Conservation (phyloP, 1,140 invertebrate species). For the Trissolcus basalis region DNA sequence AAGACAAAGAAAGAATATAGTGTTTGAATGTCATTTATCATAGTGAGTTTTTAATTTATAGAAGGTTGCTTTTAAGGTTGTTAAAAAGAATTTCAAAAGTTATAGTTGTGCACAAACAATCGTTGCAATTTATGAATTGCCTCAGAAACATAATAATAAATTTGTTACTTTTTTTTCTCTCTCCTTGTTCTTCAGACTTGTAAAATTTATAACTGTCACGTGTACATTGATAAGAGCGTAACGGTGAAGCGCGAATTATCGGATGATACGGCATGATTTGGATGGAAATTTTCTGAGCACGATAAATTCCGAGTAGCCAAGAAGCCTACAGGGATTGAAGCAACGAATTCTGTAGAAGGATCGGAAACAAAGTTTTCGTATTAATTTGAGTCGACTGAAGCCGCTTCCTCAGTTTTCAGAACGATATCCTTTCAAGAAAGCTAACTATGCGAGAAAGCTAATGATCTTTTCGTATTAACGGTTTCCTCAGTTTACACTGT, state of each 20-base stretch:
- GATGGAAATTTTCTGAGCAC: slow-evolving; percentile 42
- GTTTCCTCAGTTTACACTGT: slow-evolving; percentile 49
- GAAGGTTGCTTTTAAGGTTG: not conserved
- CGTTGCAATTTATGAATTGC: no score
- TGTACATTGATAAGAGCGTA: slow-evolving; percentile 28
- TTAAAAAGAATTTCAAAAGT: no score
- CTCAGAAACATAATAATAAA: no score
- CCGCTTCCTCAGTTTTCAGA: slow-evolving; percentile 29
- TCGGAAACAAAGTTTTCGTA: slow-evolving; percentile 59
- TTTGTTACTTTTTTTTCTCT: no score
- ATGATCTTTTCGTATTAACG: slow-evolving; percentile 61
- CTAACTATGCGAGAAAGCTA: slow-evolving; percentile 58
- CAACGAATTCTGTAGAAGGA: slow-evolving; percentile 40
- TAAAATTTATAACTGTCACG: slow-evolving; percentile 1
- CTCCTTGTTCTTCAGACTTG: no score
- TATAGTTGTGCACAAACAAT: no score
- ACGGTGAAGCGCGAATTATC: slow-evolving; percentile 42
- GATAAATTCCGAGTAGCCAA: slow-evolving; percentile 47
- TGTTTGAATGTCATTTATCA: not conserved
- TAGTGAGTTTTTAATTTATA: not conserved
- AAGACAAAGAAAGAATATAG: not conserved
- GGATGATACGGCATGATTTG: slow-evolving; percentile 46
- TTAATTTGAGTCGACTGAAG: slow-evolving; percentile 56
- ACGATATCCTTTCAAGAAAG: slow-evolving; percentile 30
- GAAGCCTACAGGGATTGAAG: slow-evolving; percentile 54